phyloP scores from a whole-genome alignment of 64 coral and sea anemone species.

The Dendronephthya gigantea region DNA sequence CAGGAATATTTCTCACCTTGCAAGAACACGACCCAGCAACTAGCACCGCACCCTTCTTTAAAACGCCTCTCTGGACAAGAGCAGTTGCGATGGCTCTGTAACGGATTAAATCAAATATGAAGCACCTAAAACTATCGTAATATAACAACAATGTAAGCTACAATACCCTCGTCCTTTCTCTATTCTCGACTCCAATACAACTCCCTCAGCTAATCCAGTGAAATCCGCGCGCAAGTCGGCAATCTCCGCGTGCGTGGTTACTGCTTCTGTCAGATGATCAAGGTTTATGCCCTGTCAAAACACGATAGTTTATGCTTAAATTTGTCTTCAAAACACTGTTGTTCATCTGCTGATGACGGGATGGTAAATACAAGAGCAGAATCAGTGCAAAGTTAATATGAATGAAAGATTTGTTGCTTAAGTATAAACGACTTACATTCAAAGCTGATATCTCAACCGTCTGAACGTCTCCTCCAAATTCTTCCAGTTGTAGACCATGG shows the following conservation, averaged over 20 bases:
- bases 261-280: slow-evolving; percentile 71
- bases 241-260: slow-evolving; percentile 70
- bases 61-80: slow-evolving; percentile 57
- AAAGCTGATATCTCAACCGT: slow-evolving; percentile 78
- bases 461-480: slow-evolving; percentile 92
- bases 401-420: too few species aligned
- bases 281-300: slow-evolving; percentile 53
- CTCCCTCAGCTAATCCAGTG: slow-evolving; percentile 52
- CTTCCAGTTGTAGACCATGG: slow-evolving; percentile 79
- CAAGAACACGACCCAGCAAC: slow-evolving; percentile 66
- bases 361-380: too few species aligned
- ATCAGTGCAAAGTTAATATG: too few species aligned
- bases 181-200: slow-evolving; percentile 76
- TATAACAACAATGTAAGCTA: neutral
- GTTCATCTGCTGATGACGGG: too few species aligned
- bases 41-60: slow-evolving; percentile 62
- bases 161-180: slow-evolving; percentile 75
- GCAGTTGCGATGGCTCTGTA: slow-evolving; percentile 74
- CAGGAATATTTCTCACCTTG: slow-evolving; percentile 40
- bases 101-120: neutral
- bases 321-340: too few species aligned
- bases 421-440: slow-evolving; percentile 27
- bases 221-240: slow-evolving; percentile 52
- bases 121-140: neutral
- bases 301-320: neutral